Evolutionary conservation across 2,797 vertebrate genomes (phyloP).

Genomic region (Acanthopagrus latus): DNA sequence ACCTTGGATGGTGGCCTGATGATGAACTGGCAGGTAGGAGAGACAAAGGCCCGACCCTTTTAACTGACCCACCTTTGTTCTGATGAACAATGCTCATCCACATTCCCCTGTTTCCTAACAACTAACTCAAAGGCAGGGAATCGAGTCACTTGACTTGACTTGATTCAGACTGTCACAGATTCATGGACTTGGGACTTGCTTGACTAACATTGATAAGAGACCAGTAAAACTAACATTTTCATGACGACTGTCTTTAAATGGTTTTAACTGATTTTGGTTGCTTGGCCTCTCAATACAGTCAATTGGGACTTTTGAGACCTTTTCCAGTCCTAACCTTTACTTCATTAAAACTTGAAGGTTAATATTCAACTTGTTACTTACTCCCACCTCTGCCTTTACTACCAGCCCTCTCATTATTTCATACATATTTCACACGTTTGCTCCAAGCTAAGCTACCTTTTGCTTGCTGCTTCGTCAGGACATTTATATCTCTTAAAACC

Average conservation of each 20-base stretch:
- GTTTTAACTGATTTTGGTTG: no score
- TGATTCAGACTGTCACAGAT: no score
- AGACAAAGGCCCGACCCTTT: background rate
- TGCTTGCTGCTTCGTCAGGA: constrained; percentile 7
- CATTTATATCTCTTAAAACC: constrained; percentile 10
- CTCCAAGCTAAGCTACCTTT: background rate
- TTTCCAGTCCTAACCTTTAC: no score
- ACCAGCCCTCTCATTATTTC: constrained; percentile 5
- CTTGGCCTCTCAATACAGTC: no score
- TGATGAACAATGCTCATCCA: background rate
- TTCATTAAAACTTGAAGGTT: no score
- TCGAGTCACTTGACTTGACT: no score
- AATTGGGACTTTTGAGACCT: no score
- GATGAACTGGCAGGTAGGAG: constrained; percentile 91
- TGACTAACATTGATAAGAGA: no score
- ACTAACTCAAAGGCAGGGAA: background rate
- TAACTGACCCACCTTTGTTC: background rate
- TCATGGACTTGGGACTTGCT: no score
- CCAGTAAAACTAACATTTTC: no score
- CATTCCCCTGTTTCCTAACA: background rate
- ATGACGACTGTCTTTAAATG: no score
- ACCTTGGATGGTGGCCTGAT: constrained; percentile 97
- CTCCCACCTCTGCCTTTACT: background rate
- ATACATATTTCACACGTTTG: background rate
- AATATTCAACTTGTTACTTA: no score